phyloP scores from a whole-genome alignment of 2,888 invertebrate genomes.

The Empis livida region DNA sequence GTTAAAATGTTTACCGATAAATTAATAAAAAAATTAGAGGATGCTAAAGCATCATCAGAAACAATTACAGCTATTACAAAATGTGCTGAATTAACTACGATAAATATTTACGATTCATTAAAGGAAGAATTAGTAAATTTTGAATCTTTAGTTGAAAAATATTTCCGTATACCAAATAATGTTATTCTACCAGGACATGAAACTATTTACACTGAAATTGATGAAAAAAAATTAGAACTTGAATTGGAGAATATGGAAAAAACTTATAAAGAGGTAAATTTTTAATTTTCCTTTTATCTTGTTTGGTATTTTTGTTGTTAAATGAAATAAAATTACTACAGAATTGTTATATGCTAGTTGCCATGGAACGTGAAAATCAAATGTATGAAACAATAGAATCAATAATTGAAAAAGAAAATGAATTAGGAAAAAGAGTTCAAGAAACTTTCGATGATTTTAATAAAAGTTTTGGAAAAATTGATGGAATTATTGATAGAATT shows the following conservation, averaged over 20 bases:
- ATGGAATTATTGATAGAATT: not conserved
- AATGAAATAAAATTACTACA: conserved; percentile 5
- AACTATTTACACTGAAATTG: not conserved
- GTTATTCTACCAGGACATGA: not conserved
- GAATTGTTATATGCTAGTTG: conserved; percentile 17
- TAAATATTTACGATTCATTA: not conserved
- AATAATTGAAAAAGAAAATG: conserved; percentile 14
- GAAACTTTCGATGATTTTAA: conserved; percentile 14
- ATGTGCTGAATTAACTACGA: not conserved
- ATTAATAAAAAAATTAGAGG: not conserved
- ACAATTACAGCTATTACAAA: not conserved
- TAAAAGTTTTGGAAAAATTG: not conserved
- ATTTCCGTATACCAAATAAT: not conserved
- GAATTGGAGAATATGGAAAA: not conserved
- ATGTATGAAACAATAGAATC: conserved; percentile 13
- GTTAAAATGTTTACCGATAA: not conserved
- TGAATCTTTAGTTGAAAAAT: not conserved
- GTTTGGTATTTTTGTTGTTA: not conserved
- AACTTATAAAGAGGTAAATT: not conserved
- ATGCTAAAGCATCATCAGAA: not conserved
- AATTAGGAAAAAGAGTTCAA: conserved; percentile 13
- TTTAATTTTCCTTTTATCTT: not conserved
- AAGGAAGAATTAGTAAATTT: not conserved
- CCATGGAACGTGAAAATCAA: conserved; percentile 16
- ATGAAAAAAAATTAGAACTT: not conserved